Evolutionary conservation across 1,140 invertebrate species (phyloP), one percentile per base, ranked within the genome.

Genomic region (Caenorhabditis remanei): DNA sequence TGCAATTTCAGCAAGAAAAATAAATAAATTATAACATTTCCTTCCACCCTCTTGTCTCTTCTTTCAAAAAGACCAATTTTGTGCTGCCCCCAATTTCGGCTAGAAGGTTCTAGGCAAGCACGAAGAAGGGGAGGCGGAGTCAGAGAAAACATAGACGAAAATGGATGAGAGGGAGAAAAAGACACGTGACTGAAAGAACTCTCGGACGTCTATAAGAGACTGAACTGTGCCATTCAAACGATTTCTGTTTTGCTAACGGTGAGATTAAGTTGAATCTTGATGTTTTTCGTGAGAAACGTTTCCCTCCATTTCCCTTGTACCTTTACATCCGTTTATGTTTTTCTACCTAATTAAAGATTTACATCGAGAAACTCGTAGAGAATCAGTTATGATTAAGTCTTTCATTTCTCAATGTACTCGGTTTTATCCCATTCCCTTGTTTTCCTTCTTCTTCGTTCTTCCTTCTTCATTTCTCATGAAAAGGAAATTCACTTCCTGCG

Each of bases 1-100:
- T 79, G 46, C 43, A 48, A 79, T 79, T 79, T 53, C 71, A 79
- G 71, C 71, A 79, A 11, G 9, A 50, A 50, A 50, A 79, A 79
- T 79, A 79, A 79, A 79, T 79, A 79, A 79, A 79, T 79, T 79
- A 48, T 50, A 43, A 71, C 41, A 71, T 43, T 71, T 71, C 41
- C 41, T 43, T 71, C 41, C 65, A 43, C 65, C 24, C 41, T 71
- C 16, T 71, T 50, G 0, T 11, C 16, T 53, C n/a, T 7, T 19
- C 19, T 50, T 53, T 50, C n/a, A 2, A 50, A 50, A 48, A 40
- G 46, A 50, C 21, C 71, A 32, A 79, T 21, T 79, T 79, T n/a
- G 46, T 50, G 65, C 7, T 71, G 65, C 4, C 9, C 71, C n/a
- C 46, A 71, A 71, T 71, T 43, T 71, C 1, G 14, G 41, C 65